Evolutionary conservation across 2,888 invertebrate genomes (phyloP), one percentile per base, ranked within the genome.

Genomic region (Napeogenes inachia): DNA sequence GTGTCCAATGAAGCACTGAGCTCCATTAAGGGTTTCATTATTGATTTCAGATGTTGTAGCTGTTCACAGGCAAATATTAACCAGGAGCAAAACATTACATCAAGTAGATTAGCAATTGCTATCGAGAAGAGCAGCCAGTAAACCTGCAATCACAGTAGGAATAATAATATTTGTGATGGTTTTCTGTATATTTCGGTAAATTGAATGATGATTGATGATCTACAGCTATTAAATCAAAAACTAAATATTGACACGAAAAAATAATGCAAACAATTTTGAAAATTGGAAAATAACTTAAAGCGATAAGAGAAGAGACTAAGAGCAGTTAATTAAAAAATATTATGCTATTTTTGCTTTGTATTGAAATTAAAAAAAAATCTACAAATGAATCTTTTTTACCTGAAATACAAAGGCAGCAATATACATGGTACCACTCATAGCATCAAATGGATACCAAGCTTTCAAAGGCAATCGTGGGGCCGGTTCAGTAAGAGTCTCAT

Each of bases 21-120:
- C 76, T 96, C 96, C 95, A 97, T 96, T 59, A 97, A 84, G 0
- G 96, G 96, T 70, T 95, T 95, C 94, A 97, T 94, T 67, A 96
- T 96, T 56, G 95, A 94, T 78, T 96, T 97, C 47, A 96, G 85
- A 80, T 97, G 96, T 77, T 95, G 95, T 62, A 97, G 85, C 78
- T 97, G 96, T 73, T 96, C 96, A 73, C 96, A 97, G 0, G 96
- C 95, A 74, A 95, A 96, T 64, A 96, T 93, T 70, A 96, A 75
- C 95, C 95, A 96, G 1, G 95, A 96, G 77, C 96, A 96, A 85
- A 97, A 96, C 72, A 96, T 87, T 0, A 95, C 93, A 76, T 96
- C 96, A 75, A 91, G 79, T n/a, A 93, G 79, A 71, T 93, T 93
- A 0, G 92, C 84, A 38, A 93, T 92, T 0, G 89, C 73, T 91